Percentiles rank a stretch among this genome's conserved stretches.
phyloP scores from a whole-genome alignment of 1,140 invertebrate genomes.

The Latrodectus geometricus region DNA sequence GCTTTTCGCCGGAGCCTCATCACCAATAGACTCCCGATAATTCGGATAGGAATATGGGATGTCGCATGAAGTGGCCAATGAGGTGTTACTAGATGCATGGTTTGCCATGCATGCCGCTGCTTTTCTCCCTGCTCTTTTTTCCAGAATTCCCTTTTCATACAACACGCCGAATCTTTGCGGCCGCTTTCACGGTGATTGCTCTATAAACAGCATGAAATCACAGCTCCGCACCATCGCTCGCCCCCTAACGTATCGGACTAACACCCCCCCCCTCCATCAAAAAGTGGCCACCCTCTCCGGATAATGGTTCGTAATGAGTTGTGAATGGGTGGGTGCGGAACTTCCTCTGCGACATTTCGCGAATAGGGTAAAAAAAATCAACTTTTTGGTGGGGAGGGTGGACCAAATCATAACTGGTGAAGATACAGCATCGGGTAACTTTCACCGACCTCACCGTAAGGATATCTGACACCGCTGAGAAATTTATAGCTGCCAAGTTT shows the following conservation, averaged over 20 bases:
- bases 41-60: background rate
- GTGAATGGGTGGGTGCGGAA: conserved; percentile 48
- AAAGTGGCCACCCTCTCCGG: conserved; percentile 27
- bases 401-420: no score
- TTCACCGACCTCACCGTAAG: no score
- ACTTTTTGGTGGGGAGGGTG: no score
- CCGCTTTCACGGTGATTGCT: conserved; percentile 47
- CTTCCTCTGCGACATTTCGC: background rate
- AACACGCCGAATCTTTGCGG: conserved; percentile 6
- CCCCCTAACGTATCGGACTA: background rate
- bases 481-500: no score
- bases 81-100: conserved; percentile 40
- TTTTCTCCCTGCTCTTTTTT: no score
- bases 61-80: conserved; percentile 34
- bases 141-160: conserved; percentile 32
- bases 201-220: conserved; percentile 53
- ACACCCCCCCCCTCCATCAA: background rate
- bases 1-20: conserved; percentile 41
- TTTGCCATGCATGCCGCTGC: conserved; percentile 21
- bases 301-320: conserved; percentile 54
- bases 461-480: no score
- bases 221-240: conserved; percentile 39
- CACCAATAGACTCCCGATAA: conserved; percentile 2
- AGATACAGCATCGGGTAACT: no score
- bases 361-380: no score